Base-by-base conservation (phyloP, 2,113 vertebrate species). In the Struthio camelus region DNA sequence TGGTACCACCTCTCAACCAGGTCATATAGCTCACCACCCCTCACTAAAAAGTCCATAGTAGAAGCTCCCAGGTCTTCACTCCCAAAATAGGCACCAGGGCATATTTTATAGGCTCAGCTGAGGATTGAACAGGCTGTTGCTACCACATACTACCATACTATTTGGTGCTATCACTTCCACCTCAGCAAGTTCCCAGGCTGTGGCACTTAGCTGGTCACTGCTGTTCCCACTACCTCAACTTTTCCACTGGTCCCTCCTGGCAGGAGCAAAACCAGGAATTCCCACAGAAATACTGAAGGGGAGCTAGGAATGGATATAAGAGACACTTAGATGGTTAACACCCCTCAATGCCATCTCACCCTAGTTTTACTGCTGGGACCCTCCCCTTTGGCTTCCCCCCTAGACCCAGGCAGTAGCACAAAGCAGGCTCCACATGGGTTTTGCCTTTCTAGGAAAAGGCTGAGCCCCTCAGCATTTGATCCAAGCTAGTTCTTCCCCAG, bases 361-460 rank as follows among this genome's bases (percentile, higher is more conserved):
- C 30, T 34, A 4, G 4, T 28, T 94, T 17, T 9, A 10, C 75
- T 9, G 5, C 32, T 59, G 25, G 4, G 17, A 34, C 32, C 32
- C 17, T 23, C 14, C 4, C 24, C 4, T 65, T 36, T 24, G 36
- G 30, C 30, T 32, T 34, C 20, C 10, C 8, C 19, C 3, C 15
- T 7, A 51, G 8, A n/a, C 4, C 23, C 10, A 1, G 1, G 23
- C 91, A 91, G 80, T 54, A 32, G 53, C 53, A 4, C 46, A 3
- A 28, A n/a, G 42, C 77, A 25, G 71, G n/a, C 88, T 88, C 85
- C 48, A 36, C 81, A 3, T 40, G 51, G 85, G 72, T 95, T 94
- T 93, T 94, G 54, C 96, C 95, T 96, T 94, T 95, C 96, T 93
- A 97, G 91, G 95, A 95, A 93, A 88, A 32, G 76, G 87, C 42